A percentile compares a stretch with the other conserved stretches of the same genome.
Conservation (phyloP, 2,888 invertebrate species). For the Harpalus rufipes region DNA sequence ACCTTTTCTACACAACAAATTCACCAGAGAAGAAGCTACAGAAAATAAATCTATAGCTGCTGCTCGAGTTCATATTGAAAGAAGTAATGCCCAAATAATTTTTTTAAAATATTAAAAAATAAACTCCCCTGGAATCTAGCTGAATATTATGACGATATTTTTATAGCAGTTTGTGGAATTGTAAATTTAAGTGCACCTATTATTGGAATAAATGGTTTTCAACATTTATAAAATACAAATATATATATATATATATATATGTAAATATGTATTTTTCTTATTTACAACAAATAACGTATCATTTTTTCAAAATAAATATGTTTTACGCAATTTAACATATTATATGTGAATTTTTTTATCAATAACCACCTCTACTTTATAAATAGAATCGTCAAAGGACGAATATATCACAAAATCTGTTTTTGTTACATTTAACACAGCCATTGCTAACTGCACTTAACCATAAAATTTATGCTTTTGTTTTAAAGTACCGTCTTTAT, state of each 20-base stretch:
- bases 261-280: too few species aligned
- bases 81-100: constrained; percentile 34
- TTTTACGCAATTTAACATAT: constrained; percentile 11
- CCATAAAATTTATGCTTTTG: constrained; percentile 48
- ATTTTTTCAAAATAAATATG: constrained; percentile 36
- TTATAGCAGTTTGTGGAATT: constrained; percentile 55
- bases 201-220: neutral
- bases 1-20: constrained; percentile 15
- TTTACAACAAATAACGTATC: constrained; percentile 40
- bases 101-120: constrained; percentile 8
- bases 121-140: constrained; percentile 39
- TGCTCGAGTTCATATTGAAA: constrained; percentile 50
- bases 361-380: constrained; percentile 30
- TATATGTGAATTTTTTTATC: neutral
- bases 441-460: constrained; percentile 51
- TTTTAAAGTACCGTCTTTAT: neutral
- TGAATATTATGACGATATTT: constrained; percentile 42
- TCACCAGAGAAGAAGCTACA: neutral
- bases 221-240: constrained; percentile 11
- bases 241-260: too few species aligned
- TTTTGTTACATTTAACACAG: constrained; percentile 9
- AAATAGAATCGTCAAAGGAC: constrained; percentile 52
- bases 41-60: neutral
- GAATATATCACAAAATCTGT: constrained; percentile 56
- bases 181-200: constrained; percentile 47